Conservation (phyloP, 2,113 vertebrate species). For the Labeo rohita region DNA sequence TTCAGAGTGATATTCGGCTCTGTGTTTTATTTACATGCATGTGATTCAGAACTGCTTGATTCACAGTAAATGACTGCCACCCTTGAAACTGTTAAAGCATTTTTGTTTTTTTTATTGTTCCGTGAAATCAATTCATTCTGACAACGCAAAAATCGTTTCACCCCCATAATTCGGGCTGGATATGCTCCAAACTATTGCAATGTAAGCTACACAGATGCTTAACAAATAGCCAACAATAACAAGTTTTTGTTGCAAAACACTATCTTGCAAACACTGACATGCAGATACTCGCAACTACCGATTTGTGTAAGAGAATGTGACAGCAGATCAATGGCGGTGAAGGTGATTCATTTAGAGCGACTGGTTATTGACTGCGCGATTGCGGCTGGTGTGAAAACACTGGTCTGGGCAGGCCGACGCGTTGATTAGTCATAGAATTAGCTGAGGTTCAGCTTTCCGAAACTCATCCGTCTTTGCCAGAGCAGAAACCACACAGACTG, state of each 20-base stretch:
- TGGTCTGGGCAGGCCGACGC: background rate
- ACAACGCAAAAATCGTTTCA: background rate
- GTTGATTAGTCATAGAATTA: constrained; percentile 44
- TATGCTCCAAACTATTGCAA: background rate
- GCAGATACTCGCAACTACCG: background rate
- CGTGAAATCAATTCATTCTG: background rate
- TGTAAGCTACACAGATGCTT: background rate
- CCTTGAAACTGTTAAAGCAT: too few relatives aligned
- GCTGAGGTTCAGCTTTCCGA: constrained; percentile 10
- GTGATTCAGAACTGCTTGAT: too few relatives aligned
- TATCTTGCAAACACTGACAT: background rate
- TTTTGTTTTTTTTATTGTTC: background rate
- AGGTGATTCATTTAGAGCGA: constrained; percentile 18
- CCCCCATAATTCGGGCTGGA: background rate
- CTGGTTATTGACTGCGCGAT: constrained; percentile 21
- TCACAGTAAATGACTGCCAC: too few relatives aligned
- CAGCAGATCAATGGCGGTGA: constrained; percentile 6
- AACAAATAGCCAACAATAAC: background rate
- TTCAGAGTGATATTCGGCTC: too few relatives aligned
- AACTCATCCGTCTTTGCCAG: constrained; percentile 11
- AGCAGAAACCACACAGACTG: background rate
- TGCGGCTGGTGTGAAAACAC: constrained; percentile 15
- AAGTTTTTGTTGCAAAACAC: background rate
- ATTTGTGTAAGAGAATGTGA: constrained; percentile 22
- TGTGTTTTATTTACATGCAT: too few relatives aligned